Base-by-base conservation (phyloP, 2,113 vertebrate genomes). In the Oxyruncus cristatus region DNA sequence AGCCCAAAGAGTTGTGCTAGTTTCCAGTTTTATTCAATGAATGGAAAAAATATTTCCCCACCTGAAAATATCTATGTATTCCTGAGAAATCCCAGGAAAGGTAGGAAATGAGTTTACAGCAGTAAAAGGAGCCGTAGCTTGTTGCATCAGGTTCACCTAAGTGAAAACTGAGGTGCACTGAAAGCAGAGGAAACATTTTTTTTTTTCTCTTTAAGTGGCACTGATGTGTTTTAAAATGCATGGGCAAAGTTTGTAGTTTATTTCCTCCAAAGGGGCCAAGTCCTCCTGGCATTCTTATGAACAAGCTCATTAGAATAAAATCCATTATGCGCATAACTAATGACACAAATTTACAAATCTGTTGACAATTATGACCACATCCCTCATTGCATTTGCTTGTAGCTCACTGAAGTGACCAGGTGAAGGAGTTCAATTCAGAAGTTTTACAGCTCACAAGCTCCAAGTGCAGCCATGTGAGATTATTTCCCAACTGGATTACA, bases 1-100 rank as follows among this genome's bases (percentile, higher is more conserved):
- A 97, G 89, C 46, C 94, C 92, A 80, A 97, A 96, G 94, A 98
- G 96, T 66, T 86, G 53, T 28, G 96, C 98, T 94, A 96, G 89
- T 85, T 98, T 98, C 93, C 96, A 97, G 32, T 98, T 99, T 97
- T 95, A 92, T 63, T 95, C 97, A 62, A 97, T 92, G 39, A 98
- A 98, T 91, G 82, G 85, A 75, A 97, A 98, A 97, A 98, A 3
- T 63, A 68, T 85, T 58, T 92, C 73, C 8, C 95, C 95, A 5
- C 32, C 93, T n/a, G 90, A 98, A 92, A 98, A 75, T 73, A 97
- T 98, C 96, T 95, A 56, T 92, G 92, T 98, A 78, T 95, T 96
- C 0, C 7, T 98, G 42, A 97, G 80, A 96, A 95, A 96, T 15
- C 70, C 85, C 35, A 96, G 88, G 33, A 98, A 98, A 98, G 97